phyloP scores from a whole-genome alignment of 92 coral and sea anemone species.

The Epizoanthus scotinus region DNA sequence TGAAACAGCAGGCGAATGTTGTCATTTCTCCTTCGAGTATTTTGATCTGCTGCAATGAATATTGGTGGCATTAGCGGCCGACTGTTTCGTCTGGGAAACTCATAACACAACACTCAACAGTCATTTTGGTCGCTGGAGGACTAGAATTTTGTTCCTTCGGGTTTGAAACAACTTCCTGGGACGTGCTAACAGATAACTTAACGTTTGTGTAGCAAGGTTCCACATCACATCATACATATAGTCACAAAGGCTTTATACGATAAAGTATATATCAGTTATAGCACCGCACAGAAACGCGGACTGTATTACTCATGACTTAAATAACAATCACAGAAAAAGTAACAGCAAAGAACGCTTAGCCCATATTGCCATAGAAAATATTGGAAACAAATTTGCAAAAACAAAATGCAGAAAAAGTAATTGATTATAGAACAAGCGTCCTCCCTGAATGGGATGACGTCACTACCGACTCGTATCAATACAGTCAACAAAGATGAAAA shows the following conservation, averaged over 20 bases:
- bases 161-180: background rate
- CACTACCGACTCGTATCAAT: slow-evolving; percentile 36
- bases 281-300: background rate
- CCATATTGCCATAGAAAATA: slow-evolving; percentile 9
- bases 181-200: background rate
- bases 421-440: slow-evolving; percentile 42
- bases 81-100: background rate
- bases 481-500: slow-evolving; percentile 37
- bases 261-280: background rate
- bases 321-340: background rate
- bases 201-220: background rate
- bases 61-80: background rate
- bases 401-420: slow-evolving; percentile 35
- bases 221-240: background rate
- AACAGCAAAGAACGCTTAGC: slow-evolving; percentile 10
- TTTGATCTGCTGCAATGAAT: slow-evolving; percentile 17
- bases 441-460: slow-evolving; percentile 35
- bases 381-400: slow-evolving; percentile 34
- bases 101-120: background rate
- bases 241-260: background rate
- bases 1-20: slow-evolving; percentile 32
- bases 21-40: slow-evolving; percentile 14
- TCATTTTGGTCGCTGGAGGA: too few relatives aligned
- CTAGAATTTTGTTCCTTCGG: background rate
- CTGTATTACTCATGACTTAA: slow-evolving; percentile 12